Evolutionary conservation across 2,113 vertebrate species (phyloP).

Genomic region (Acanthisitta chloris): DNA sequence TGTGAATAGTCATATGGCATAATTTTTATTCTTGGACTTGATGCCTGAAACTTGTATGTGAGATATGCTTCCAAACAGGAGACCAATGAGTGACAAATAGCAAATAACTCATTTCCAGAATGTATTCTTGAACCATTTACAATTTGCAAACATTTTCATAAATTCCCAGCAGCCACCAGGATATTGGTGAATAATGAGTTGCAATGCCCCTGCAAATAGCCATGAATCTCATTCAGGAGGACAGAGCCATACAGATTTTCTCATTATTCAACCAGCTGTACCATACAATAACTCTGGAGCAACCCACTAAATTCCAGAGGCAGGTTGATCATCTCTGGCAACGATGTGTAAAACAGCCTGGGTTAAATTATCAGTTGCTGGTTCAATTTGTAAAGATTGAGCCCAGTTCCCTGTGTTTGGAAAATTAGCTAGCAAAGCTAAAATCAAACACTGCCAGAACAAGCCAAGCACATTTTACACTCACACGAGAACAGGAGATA

Average conservation of each 20-base stretch:
- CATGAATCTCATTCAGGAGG: background rate
- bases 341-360: background rate
- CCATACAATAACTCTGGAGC: background rate
- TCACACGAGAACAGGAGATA: background rate
- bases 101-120: conserved; percentile 20
- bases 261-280: conserved; percentile 1
- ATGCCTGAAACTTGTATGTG: background rate
- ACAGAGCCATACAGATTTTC: background rate
- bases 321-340: background rate
- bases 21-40: background rate
- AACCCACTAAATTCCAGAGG: background rate
- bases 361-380: background rate
- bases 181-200: background rate
- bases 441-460: background rate
- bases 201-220: background rate
- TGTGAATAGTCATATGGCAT: background rate
- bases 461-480: background rate
- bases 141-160: conserved; percentile 32
- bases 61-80: background rate
- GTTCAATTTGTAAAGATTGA: background rate
- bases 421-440: background rate
- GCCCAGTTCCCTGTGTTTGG: background rate
- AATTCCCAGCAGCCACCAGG: conserved; percentile 2
- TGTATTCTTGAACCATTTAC: background rate
- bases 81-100: background rate